These are phyloP conservation scores for Branchellion lobata DNA, from an alignment of 2,888 invertebrate species.

Conservation along the genomic window DNA sequence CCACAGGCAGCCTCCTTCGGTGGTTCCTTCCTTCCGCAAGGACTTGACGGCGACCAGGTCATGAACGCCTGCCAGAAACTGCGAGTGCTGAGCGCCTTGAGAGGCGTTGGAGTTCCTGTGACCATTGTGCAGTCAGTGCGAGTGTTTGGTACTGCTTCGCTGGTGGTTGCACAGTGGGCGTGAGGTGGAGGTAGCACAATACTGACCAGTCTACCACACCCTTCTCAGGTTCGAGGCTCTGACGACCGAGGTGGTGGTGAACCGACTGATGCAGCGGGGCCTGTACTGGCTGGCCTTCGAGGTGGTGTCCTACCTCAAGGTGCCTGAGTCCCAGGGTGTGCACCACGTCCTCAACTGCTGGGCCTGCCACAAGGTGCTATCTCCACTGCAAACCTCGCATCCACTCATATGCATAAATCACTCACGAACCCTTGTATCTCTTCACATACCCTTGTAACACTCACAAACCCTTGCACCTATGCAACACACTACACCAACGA, in stretches of 20 bases:
- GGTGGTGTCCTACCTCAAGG: constrained; percentile 81
- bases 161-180: background rate
- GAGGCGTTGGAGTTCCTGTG: constrained; percentile 84
- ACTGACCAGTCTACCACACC: background rate
- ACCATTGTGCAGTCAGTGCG: constrained; percentile 79
- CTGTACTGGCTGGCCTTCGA: constrained; percentile 86
- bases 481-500: too few species aligned
- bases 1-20: constrained; percentile 86
- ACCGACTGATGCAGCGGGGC: constrained; percentile 81
- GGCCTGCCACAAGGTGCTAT: constrained; percentile 88
- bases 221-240: constrained; percentile 63
- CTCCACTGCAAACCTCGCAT: too few species aligned
- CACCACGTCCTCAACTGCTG: constrained; percentile 89
- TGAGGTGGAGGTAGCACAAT: background rate
- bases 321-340: constrained; percentile 76
- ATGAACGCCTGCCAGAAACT: constrained; percentile 82
- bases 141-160: background rate
- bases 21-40: constrained; percentile 79
- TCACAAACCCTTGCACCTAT: too few species aligned
- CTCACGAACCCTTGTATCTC: too few species aligned
- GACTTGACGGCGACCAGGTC: constrained; percentile 66
- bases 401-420: too few species aligned
- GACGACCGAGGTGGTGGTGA: constrained; percentile 76
- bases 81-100: constrained; percentile 83
- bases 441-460: too few species aligned